These are phyloP conservation scores for Lepidurus packardi DNA, from an alignment of 1,140 invertebrate species.

Conservation along the genomic window DNA sequence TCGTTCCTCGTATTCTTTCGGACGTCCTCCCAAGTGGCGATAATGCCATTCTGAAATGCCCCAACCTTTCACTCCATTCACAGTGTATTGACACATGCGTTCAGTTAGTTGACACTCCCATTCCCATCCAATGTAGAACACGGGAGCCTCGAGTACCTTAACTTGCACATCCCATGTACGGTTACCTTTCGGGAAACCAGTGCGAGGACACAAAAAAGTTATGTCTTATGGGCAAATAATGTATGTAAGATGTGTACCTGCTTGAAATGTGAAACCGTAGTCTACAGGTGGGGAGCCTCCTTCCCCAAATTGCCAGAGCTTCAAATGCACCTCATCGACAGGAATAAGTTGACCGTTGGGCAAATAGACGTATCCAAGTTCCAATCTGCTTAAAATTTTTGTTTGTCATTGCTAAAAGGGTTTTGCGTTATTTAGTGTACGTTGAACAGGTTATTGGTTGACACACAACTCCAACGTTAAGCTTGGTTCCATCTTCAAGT, in stretches of 20 bases:
- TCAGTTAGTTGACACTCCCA: slow-evolving; percentile 63
- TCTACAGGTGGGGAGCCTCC: slow-evolving; percentile 55
- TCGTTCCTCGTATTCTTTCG: slow-evolving; percentile 39
- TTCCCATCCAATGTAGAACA: slow-evolving; percentile 60
- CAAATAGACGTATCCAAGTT: slow-evolving; percentile 57
- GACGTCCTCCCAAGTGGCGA: slow-evolving; percentile 48
- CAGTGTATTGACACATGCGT: slow-evolving; percentile 54
- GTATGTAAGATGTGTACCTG: slow-evolving; percentile 44
- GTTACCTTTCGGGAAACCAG: neutral
- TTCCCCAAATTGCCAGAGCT: slow-evolving; percentile 60
- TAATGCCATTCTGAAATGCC: slow-evolving; percentile 67
- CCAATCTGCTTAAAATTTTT: slow-evolving; percentile 48
- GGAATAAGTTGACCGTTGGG: slow-evolving; percentile 52
- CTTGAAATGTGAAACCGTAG: slow-evolving; percentile 56
- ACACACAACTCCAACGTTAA: slow-evolving; percentile 59
- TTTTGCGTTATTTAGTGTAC: slow-evolving; percentile 44
- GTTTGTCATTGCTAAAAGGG: neutral
- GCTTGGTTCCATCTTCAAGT: slow-evolving; percentile 54
- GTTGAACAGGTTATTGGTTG: slow-evolving; percentile 57
- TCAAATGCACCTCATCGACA: slow-evolving; percentile 55
- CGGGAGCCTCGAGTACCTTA: slow-evolving; percentile 52
- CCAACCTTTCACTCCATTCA: slow-evolving; percentile 58
- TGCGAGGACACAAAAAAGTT: neutral
- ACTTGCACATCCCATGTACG: slow-evolving; percentile 46
- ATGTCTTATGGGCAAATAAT: too few species aligned